phyloP scores from a whole-genome alignment of 1,140 invertebrate species.

The Dendroctonus ponderosae region DNA sequence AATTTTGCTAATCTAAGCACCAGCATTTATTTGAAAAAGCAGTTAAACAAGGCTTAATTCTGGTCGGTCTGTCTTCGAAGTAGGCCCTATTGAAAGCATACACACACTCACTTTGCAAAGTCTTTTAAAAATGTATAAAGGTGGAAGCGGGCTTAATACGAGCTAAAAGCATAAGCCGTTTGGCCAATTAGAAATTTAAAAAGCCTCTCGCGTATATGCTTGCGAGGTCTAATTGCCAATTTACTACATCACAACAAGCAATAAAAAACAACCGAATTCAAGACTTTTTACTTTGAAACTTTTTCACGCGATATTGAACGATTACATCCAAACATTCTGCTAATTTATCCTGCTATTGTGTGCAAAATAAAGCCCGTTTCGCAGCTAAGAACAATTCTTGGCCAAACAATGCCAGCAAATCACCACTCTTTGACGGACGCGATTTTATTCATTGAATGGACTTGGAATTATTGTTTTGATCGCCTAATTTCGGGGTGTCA shows the following conservation, averaged over 20 bases:
- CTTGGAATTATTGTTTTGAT: no score
- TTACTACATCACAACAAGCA: background rate
- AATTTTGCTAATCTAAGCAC: no score
- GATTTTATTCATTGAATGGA: no score
- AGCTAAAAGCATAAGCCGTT: slow-evolving; percentile 49
- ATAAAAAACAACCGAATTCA: background rate
- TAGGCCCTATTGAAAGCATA: slow-evolving; percentile 16
- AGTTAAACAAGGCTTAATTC: background rate
- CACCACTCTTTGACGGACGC: no score
- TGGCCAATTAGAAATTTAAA: slow-evolving; percentile 48
- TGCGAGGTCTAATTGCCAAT: slow-evolving; percentile 14
- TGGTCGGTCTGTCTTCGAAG: background rate
- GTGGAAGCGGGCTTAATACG: slow-evolving; percentile 46
- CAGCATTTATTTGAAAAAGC: no score
- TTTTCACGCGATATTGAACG: no score
- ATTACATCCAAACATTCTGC: no score
- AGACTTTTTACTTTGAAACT: background rate
- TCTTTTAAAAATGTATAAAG: slow-evolving; percentile 51
- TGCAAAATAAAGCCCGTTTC: no score
- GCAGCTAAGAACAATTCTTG: background rate
- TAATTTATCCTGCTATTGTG: no score
- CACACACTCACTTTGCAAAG: slow-evolving; percentile 16
- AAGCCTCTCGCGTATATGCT: slow-evolving; percentile 45
- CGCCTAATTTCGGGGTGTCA: slow-evolving; percentile 14
- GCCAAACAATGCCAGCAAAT: background rate